Evolutionary conservation across 2,113 vertebrate genomes (phyloP).

Genomic region (Lasiurus borealis): DNA sequence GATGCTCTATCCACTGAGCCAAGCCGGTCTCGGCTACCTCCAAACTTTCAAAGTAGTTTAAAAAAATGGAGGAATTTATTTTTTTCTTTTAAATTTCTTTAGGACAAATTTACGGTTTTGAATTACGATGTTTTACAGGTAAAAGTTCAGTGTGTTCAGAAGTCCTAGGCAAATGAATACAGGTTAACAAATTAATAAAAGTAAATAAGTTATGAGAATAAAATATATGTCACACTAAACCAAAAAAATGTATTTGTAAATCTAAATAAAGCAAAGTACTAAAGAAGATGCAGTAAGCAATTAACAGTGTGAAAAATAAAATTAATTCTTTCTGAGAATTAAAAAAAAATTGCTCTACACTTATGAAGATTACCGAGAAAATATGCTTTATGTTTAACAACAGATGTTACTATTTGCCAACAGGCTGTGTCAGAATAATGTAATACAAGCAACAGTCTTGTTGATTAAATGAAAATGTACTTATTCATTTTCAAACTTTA

Average conservation of each 20-base stretch:
- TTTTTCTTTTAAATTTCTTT: neutral
- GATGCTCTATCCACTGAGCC: too few relatives aligned
- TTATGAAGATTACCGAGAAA: neutral
- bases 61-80: neutral
- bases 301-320: conserved; percentile 32
- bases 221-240: neutral
- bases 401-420: neutral
- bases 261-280: neutral
- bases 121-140: neutral
- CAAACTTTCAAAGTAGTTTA: conserved; percentile 1
- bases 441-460: neutral
- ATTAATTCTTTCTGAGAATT: neutral
- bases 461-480: conserved; percentile 5
- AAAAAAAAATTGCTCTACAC: conserved; percentile 16
- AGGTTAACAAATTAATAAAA: conserved; percentile 20
- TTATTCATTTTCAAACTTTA: conserved; percentile 43
- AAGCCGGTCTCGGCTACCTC: too few relatives aligned
- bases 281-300: neutral
- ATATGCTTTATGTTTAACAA: neutral
- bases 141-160: neutral
- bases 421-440: neutral
- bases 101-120: neutral
- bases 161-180: neutral
- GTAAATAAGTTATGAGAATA: neutral
- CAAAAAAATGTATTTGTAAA: neutral